These are phyloP conservation scores for Halichondria panicea DNA, from an alignment of 37 sponge, comb jelly and placozoan genomes.

Conservation along the genomic window DNA sequence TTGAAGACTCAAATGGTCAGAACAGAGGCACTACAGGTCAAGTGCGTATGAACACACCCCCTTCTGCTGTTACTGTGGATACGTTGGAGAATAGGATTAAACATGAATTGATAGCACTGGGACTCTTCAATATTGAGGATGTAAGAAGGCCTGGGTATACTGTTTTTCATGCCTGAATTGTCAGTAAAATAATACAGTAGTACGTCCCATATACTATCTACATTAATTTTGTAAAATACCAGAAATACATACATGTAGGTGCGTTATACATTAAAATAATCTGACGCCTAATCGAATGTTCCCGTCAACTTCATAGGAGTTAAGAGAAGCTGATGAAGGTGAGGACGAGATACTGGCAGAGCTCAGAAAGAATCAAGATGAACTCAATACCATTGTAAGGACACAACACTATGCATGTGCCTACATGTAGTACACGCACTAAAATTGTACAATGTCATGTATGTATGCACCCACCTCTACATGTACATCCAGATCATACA, in stretches of 20 bases:
- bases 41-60: background rate
- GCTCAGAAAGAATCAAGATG: slow-evolving; percentile 64
- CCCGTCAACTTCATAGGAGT: background rate
- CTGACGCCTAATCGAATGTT: no score
- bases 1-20: slow-evolving; percentile 45
- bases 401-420: background rate
- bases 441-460: background rate
- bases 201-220: no score
- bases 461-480: no score
- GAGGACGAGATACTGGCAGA: slow-evolving; percentile 74
- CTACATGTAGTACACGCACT: no score
- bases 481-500: no score
- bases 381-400: slow-evolving; percentile 71
- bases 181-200: no score
- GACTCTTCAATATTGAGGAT: slow-evolving; percentile 56
- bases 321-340: background rate
- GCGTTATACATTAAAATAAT: no score
- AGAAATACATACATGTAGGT: no score
- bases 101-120: slow-evolving; percentile 62
- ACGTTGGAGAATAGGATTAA: slow-evolving; percentile 64
- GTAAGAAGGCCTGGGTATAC: slow-evolving; percentile 4
- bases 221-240: no score
- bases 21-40: background rate
- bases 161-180: no score
- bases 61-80: background rate